These are phyloP conservation scores for Mionectes olivaceus DNA, from an alignment of 2,797 vertebrate species.

Conservation along the genomic window DNA sequence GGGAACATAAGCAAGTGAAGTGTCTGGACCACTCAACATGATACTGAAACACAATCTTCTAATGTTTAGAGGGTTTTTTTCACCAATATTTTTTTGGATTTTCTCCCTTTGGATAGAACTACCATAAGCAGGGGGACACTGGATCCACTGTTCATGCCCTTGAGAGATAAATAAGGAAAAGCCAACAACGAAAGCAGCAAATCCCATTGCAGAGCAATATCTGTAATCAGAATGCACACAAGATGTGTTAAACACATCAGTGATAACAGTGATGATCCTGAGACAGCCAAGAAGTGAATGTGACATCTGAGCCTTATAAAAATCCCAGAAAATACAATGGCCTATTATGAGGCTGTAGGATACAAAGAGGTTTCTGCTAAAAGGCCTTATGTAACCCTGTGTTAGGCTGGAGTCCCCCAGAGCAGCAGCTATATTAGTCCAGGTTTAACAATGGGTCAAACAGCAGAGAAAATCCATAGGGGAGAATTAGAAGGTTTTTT, in stretches of 20 bases:
- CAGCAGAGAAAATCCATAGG: neutral
- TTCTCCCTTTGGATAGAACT: neutral
- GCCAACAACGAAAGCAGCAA: neutral
- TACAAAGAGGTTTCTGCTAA: constrained; percentile 16
- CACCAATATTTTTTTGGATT: neutral
- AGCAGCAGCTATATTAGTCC: neutral
- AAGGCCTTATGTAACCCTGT: neutral
- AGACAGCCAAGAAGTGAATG: neutral
- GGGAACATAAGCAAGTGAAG: neutral
- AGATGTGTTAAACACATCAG: neutral
- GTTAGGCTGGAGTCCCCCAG: neutral
- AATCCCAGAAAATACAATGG: constrained; percentile 15
- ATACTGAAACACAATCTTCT: neutral
- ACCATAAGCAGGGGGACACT: neutral
- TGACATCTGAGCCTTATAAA: neutral
- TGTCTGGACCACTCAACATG: neutral
- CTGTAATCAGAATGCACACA: neutral
- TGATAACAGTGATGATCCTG: neutral
- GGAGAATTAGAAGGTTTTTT: neutral
- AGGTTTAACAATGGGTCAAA: neutral
- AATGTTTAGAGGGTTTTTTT: neutral
- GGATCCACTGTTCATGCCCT: neutral
- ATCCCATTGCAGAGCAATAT: neutral
- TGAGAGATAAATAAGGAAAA: neutral
- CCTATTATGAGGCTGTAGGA: constrained; percentile 16